Evolutionary conservation across 1,140 invertebrate species (phyloP).

Genomic region (Semibalanus balanoides): DNA sequence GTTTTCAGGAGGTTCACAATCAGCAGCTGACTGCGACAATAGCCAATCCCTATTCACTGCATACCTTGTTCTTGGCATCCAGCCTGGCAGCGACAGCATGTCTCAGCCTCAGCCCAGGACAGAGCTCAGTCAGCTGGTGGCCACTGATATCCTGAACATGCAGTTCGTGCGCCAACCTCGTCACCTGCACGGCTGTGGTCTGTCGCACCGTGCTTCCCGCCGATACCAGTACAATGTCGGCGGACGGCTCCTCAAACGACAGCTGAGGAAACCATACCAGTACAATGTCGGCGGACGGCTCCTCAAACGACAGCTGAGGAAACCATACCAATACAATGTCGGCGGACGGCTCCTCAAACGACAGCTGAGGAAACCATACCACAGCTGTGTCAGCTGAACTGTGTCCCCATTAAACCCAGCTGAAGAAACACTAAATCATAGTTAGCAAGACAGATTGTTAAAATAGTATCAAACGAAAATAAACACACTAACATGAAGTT

Average conservation of each 20-base stretch:
- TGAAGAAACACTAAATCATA: background rate
- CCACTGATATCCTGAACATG: background rate
- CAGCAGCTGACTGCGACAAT: too few relatives aligned
- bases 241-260: background rate
- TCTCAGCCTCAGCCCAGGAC: background rate
- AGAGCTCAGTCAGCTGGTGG: background rate
- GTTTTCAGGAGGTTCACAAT: too few relatives aligned
- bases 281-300: background rate
- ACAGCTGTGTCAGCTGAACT: background rate
- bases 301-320: background rate
- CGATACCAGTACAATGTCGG: background rate
- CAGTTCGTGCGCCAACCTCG: background rate
- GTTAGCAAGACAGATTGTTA: too few relatives aligned
- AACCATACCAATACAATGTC: background rate
- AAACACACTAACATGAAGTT: too few relatives aligned
- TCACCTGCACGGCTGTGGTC: background rate
- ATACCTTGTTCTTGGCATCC: conserved; percentile 25
- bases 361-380: background rate
- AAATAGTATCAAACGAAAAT: too few relatives aligned
- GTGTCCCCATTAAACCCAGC: background rate
- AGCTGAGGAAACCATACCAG: background rate
- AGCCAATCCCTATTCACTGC: too few relatives aligned
- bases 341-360: background rate
- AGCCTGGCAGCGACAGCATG: background rate
- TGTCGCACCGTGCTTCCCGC: background rate